Conservation (phyloP, 1,140 invertebrate genomes). For the Drosophila fuyamai region DNA sequence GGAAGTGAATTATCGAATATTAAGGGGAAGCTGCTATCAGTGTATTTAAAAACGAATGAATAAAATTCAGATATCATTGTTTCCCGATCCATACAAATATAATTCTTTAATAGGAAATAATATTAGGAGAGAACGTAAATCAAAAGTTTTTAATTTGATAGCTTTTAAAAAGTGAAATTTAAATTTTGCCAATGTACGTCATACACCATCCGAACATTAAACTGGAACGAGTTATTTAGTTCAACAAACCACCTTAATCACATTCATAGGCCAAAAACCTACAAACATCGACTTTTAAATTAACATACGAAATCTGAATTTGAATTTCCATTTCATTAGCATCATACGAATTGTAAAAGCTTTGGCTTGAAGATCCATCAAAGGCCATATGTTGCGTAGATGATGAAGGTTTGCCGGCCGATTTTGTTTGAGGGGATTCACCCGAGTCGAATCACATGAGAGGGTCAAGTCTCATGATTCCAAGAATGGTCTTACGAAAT, state of each 20-base stretch:
- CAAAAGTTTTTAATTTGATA: too few species aligned
- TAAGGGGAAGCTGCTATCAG: neutral
- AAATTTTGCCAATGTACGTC: neutral
- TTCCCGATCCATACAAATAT: neutral
- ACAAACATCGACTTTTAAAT: constrained; percentile 27
- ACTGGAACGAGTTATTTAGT: constrained; percentile 17
- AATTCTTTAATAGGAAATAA: too few species aligned
- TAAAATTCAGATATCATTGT: neutral
- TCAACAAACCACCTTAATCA: constrained; percentile 5
- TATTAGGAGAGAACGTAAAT: too few species aligned
- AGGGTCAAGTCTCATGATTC: constrained; percentile 26
- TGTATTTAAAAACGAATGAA: neutral
- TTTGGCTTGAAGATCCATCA: constrained; percentile 27
- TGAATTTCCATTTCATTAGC: constrained; percentile 19
- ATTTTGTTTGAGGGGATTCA: constrained; percentile 29
- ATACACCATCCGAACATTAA: neutral
- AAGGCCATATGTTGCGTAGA: constrained; percentile 21
- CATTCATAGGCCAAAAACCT: neutral
- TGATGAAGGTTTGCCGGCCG: neutral
- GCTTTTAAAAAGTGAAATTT: neutral
- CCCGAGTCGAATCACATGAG: constrained; percentile 18
- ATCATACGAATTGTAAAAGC: constrained; percentile 28
- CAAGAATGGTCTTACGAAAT: constrained; percentile 34
- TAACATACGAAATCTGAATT: constrained; percentile 34
- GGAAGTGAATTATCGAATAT: constrained; percentile 10